These are phyloP conservation scores for Synanthedon vespiformis DNA, from an alignment of 2,888 invertebrate species.

Conservation along the genomic window DNA sequence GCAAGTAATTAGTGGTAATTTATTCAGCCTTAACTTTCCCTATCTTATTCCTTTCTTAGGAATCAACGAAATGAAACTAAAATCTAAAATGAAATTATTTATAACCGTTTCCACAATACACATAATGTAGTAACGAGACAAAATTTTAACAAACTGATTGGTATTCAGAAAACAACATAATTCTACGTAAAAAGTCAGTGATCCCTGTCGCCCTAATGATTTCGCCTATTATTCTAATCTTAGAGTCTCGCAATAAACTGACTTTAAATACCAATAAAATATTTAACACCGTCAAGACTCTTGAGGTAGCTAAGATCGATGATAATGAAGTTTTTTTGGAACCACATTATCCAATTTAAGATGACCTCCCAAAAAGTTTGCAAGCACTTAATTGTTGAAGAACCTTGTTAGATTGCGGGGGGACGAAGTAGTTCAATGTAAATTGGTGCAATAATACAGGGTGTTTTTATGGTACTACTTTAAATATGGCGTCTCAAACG, in stretches of 20 bases:
- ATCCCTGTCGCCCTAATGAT: constrained; percentile 49
- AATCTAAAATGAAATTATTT: too few species aligned
- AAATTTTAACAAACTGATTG: neutral
- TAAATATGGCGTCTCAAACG: constrained; percentile 58
- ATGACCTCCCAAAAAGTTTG: constrained; percentile 15
- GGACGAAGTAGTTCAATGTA: constrained; percentile 13
- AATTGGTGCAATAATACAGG: constrained; percentile 31
- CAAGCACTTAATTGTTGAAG: neutral
- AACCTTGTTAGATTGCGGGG: constrained; percentile 3
- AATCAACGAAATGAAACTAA: too few species aligned
- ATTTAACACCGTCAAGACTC: constrained; percentile 51
- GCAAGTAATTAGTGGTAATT: too few species aligned
- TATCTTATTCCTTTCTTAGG: too few species aligned
- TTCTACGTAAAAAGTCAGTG: constrained; percentile 25
- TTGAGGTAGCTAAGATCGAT: constrained; percentile 43
- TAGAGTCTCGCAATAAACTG: constrained; percentile 50
- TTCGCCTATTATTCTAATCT: constrained; percentile 62
- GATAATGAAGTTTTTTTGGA: constrained; percentile 42
- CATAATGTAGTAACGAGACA: too few species aligned
- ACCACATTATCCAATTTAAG: constrained; percentile 21
- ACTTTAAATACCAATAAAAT: constrained; percentile 64
- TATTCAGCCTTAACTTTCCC: too few species aligned
- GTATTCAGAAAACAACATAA: constrained; percentile 10
- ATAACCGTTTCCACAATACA: too few species aligned
- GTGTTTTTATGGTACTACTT: constrained; percentile 61